Evolutionary conservation across 2,888 invertebrate genomes (phyloP).

Genomic region (Meloe dianella): DNA sequence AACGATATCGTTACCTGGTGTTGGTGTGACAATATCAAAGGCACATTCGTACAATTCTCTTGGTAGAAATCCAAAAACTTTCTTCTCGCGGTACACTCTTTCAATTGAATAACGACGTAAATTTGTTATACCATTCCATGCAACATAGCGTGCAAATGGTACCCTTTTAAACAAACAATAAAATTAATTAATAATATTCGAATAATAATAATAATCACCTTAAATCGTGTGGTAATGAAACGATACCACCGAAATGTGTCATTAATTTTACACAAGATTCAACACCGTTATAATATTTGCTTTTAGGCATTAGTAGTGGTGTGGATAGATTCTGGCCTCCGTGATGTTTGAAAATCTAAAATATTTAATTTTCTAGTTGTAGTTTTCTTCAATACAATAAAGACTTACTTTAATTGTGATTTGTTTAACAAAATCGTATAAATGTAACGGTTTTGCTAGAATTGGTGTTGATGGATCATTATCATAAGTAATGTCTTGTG

Average conservation of each 20-base stretch:
- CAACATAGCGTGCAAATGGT: conserved; percentile 82
- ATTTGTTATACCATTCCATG: conserved; percentile 76
- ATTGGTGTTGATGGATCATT: conserved; percentile 63
- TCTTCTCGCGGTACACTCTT: conserved; percentile 83
- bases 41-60: conserved; percentile 89
- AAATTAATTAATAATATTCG: no score
- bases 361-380: not conserved
- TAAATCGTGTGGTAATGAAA: conserved; percentile 85
- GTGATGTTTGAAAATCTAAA: conserved; percentile 72
- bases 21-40: conserved; percentile 89
- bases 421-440: conserved; percentile 57
- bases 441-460: conserved; percentile 56
- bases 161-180: conserved; percentile 57
- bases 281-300: conserved; percentile 63
- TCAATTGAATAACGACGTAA: conserved; percentile 87
- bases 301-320: conserved; percentile 80
- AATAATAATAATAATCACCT: conserved; percentile 58
- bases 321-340: conserved; percentile 82
- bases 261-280: conserved; percentile 78
- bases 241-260: conserved; percentile 85
- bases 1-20: no score
- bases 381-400: not conserved
- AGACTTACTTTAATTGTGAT: conserved; percentile 51
- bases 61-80: conserved; percentile 83
- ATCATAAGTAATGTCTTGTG: conserved; percentile 84